Evolutionary conservation across 35 echinoderm and acorn worm genomes (phyloP), one percentile per base, ranked within the genome.

Genomic region (Ptychodera flava): DNA sequence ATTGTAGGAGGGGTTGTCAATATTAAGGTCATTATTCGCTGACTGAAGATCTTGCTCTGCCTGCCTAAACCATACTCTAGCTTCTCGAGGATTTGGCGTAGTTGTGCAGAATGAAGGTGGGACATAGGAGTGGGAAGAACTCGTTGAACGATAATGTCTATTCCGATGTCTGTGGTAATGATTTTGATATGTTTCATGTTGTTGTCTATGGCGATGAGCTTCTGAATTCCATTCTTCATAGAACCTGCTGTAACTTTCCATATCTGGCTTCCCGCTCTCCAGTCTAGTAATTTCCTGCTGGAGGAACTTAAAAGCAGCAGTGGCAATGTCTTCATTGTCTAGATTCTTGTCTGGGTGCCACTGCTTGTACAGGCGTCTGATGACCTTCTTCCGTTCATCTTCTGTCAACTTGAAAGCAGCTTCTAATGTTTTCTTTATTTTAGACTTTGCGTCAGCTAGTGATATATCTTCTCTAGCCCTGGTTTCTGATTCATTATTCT

Each of bases 331-430:
- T 32, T 80, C 80, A 1, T 83, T 15, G 34, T 53, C 78, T 16
- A 32, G 37, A 53, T 89, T 89, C 33, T 82, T 89, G 36, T 83
- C 87, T 15, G 87, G 87, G 75, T 89, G 87, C 87, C 87, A 89
- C 31, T 6, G 81, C 0, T 33, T 34, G 37, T 89, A 82, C 36
- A 89, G 79, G 30, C 87, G 87, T 1, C 33, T 34, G 0, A 89
- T n/a, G 33, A 35, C 78, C 36, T 1, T 38, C 0, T 89, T 81
- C 1, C 29, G 1, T 38, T 82, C 80, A 32, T 82, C 31, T 30
- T 76, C 28, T 16, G 87, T 31, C 33, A 89, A 34, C 32, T 37
- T 31, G 1, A 89, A 35, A 32, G 87, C 80, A 77, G 81, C 87
- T 34, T 82, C 82, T 33, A 89, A 16, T 32, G 81, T 31, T 32